Evolutionary conservation across 2,888 invertebrate species (phyloP).

Genomic region (Synergus umbraculus): DNA sequence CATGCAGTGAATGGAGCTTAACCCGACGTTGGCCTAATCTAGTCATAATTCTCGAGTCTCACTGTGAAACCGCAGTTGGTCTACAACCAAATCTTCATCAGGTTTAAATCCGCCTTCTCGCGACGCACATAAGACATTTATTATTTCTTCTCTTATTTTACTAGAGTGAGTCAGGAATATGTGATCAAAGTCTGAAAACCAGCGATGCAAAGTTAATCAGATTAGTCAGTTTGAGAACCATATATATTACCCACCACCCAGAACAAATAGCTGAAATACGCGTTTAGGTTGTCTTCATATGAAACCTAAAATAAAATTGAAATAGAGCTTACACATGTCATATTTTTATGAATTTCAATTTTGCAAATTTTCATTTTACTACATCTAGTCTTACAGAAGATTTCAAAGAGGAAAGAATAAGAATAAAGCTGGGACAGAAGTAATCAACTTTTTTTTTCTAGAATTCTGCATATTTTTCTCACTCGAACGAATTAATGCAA

Average conservation of each 20-base stretch:
- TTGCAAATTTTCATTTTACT: slow-evolving; percentile 4
- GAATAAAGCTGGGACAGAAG: not conserved
- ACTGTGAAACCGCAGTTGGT: not conserved
- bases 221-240: slow-evolving; percentile 27
- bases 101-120: not conserved
- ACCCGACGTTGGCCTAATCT: not conserved
- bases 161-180: not conserved
- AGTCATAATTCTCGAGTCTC: not conserved
- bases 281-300: not conserved
- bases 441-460: slow-evolving; percentile 38
- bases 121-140: not conserved
- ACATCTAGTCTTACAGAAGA: not conserved
- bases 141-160: not conserved
- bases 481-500: slow-evolving; percentile 26
- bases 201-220: slow-evolving; percentile 19
- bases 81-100: not conserved
- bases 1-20: not conserved
- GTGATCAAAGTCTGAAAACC: not conserved
- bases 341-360: slow-evolving; percentile 6
- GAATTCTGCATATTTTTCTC: slow-evolving; percentile 14
- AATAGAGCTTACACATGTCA: not conserved
- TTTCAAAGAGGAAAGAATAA: not conserved
- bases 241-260: slow-evolving; percentile 3
- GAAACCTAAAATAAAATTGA: not conserved
- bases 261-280: slow-evolving; percentile 26